These are phyloP conservation scores for Silurus aristotelis DNA, from an alignment of 2,797 vertebrate species.

Conservation along the genomic window DNA sequence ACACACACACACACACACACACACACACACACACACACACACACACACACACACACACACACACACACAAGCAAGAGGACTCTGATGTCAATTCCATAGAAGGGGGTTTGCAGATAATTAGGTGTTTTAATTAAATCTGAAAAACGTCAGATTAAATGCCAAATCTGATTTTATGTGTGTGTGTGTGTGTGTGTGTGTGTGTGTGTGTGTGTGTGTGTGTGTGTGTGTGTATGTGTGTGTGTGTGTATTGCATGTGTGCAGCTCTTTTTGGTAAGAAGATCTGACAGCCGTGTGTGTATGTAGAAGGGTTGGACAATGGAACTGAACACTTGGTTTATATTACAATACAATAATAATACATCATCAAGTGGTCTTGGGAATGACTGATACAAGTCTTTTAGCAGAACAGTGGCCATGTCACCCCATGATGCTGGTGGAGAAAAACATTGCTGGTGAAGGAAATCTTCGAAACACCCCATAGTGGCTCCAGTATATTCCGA, in stretches of 20 bases:
- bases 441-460: no score
- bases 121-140: conserved; percentile 15
- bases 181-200: neutral
- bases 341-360: no score
- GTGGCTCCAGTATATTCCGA: no score
- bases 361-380: no score
- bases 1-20: conserved; percentile 41
- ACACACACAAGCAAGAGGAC: neutral
- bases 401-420: no score
- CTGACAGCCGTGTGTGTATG: no score
- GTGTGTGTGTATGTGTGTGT: neutral
- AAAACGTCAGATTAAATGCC: conserved; percentile 7
- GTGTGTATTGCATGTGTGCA: neutral
- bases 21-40: conserved; percentile 29
- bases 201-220: neutral
- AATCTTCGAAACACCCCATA: no score
- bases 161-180: neutral
- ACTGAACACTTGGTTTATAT: no score
- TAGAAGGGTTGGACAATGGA: no score
- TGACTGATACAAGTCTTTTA: no score
- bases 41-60: conserved; percentile 52
- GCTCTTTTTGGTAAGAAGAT: neutral
- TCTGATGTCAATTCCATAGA: neutral
- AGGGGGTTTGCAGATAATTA: conserved; percentile 11
- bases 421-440: no score